These are phyloP conservation scores for Theonella swinhoei DNA, from an alignment of 37 sponge, comb jelly and placozoan species.

Conservation along the genomic window DNA sequence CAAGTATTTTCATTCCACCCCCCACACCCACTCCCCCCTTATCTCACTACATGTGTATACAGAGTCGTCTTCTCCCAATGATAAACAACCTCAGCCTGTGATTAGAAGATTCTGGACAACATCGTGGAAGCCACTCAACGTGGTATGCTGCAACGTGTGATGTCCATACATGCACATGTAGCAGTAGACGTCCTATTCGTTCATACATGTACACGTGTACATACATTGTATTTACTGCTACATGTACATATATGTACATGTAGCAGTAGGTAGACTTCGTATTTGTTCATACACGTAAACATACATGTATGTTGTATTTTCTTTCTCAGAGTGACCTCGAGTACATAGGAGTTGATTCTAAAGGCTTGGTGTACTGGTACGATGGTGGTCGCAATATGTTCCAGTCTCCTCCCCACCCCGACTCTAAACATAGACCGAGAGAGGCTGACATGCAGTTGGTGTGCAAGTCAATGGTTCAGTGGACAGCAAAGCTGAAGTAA, in stretches of 20 bases:
- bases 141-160: not conserved
- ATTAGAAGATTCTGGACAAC: not conserved
- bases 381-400: conserved; percentile 67
- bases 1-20: not conserved
- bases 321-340: conserved; percentile 52
- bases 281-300: too few species aligned
- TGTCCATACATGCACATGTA: not conserved
- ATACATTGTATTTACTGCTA: not conserved
- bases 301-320: too few species aligned
- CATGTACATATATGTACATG: not conserved
- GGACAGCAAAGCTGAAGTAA: conserved; percentile 71
- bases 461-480: conserved; percentile 75
- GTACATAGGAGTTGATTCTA: conserved; percentile 66
- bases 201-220: not conserved
- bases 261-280: not conserved
- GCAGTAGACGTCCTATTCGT: not conserved
- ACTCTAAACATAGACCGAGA: conserved; percentile 55
- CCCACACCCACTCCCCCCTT: not conserved
- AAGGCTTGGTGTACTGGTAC: conserved; percentile 66
- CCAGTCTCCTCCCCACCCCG: conserved; percentile 35
- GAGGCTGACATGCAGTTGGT: conserved; percentile 48
- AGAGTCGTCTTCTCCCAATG: too few species aligned
- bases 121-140: not conserved
- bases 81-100: not conserved
- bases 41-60: not conserved